A percentile compares a stretch with the other conserved stretches of the same genome.
These are phyloP conservation scores for Phlogophora meticulosa DNA, from an alignment of 2,888 invertebrate genomes.

Conservation along the genomic window DNA sequence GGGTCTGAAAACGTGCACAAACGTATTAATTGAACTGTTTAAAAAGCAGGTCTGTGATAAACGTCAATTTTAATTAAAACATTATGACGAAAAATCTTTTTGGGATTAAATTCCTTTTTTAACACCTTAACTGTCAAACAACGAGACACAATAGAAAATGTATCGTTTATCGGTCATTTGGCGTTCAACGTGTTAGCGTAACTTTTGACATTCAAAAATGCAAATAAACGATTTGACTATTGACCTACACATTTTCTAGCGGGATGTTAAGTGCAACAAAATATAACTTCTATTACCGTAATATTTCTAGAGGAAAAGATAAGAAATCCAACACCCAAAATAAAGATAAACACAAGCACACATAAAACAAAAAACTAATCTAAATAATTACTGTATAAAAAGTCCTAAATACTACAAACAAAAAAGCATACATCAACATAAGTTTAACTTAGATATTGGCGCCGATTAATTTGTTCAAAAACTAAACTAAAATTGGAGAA, in stretches of 20 bases:
- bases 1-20: no score
- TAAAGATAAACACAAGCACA: conserved; percentile 45
- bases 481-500: no score
- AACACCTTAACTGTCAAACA: no score
- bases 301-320: conserved; percentile 5
- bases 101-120: no score
- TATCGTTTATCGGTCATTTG: no score
- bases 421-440: conserved; percentile 22
- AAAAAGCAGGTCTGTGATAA: not conserved
- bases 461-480: no score
- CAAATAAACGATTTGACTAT: no score
- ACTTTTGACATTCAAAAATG: no score
- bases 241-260: no score
- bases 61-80: not conserved
- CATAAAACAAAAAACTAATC: conserved; percentile 27
- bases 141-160: no score
- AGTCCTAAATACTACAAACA: conserved; percentile 4
- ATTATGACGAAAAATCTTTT: no score
- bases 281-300: conserved; percentile 21
- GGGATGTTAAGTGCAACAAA: conserved; percentile 11
- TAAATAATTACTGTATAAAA: conserved; percentile 1
- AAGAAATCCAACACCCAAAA: conserved; percentile 36
- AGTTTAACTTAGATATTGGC: not conserved
- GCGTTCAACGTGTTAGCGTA: no score
- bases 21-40: not conserved